These are phyloP conservation scores for Drosophila recens DNA, from an alignment of 2,888 invertebrate species.

Conservation along the genomic window DNA sequence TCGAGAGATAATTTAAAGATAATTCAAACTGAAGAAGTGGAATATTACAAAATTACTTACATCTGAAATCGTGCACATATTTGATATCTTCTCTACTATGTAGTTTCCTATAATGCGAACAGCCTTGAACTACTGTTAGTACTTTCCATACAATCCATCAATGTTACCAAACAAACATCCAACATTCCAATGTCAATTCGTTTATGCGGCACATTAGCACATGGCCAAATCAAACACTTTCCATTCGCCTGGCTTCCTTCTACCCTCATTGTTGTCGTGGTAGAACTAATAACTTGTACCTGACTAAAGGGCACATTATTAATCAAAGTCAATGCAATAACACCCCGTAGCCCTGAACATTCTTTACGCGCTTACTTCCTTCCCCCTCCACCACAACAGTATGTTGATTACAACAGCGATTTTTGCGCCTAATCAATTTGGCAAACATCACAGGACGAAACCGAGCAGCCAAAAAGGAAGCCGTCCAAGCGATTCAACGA, in stretches of 20 bases:
- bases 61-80: background rate
- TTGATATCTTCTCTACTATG: background rate
- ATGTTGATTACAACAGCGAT: constrained; percentile 63
- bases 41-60: too few relatives aligned
- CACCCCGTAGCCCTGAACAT: constrained; percentile 11
- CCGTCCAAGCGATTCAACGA: constrained; percentile 64
- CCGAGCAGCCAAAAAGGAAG: constrained; percentile 35
- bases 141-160: constrained; percentile 4
- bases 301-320: constrained; percentile 75
- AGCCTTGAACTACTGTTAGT: background rate
- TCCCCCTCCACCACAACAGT: background rate
- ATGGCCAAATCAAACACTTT: constrained; percentile 11
- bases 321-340: constrained; percentile 75
- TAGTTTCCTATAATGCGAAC: background rate
- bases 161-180: constrained; percentile 9
- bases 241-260: background rate
- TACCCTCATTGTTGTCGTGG: constrained; percentile 10
- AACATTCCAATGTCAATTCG: constrained; percentile 34
- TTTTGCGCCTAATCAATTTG: constrained; percentile 81
- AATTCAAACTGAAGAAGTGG: too few relatives aligned
- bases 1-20: background rate
- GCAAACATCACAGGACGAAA: constrained; percentile 66
- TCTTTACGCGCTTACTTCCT: background rate
- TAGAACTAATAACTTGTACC: constrained; percentile 72
- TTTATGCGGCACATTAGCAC: constrained; percentile 46